A percentile compares a stretch with the other conserved stretches of the same genome.
phyloP scores from a whole-genome alignment of 2,113 vertebrate species.

The Hypomesus transpacificus region DNA sequence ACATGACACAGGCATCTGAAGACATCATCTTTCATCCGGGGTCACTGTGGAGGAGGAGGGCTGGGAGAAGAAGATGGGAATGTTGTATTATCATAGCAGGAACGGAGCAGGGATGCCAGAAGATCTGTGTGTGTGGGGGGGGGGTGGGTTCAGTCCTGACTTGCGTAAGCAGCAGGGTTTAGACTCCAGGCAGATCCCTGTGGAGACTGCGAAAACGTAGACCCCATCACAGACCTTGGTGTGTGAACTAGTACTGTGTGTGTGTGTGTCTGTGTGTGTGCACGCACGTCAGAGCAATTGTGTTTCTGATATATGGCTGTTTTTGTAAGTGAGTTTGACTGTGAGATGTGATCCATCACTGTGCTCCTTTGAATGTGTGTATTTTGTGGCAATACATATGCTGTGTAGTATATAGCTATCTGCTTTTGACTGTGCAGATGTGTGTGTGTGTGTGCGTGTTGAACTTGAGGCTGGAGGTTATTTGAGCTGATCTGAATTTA shows the following conservation, averaged over 20 bases:
- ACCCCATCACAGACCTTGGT: not conserved
- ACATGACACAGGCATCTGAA: constrained; percentile 1
- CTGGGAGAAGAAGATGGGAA: not conserved
- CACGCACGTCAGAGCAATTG: not conserved
- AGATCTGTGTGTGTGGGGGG: not conserved
- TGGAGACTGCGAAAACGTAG: not conserved
- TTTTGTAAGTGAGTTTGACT: not conserved
- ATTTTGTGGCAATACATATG: not conserved
- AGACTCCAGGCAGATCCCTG: constrained; percentile 2
- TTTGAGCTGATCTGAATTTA: no score
- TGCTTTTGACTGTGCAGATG: not conserved
- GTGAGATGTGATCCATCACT: not conserved
- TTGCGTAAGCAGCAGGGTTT: not conserved
- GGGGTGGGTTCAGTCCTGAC: not conserved
- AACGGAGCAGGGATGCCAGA: not conserved
- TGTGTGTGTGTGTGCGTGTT: not conserved
- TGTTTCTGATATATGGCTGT: constrained; percentile 1
- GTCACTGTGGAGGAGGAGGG: not conserved
- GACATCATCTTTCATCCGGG: not conserved
- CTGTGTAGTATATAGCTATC: not conserved
- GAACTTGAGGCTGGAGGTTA: no score
- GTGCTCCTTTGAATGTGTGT: not conserved
- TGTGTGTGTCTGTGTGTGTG: not conserved
- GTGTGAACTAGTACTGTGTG: not conserved
- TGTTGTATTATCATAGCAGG: not conserved